A percentile compares a stretch with the other conserved stretches of the same genome.
Conservation (phyloP, 2,797 vertebrate genomes). For the Diplodus sargus region DNA sequence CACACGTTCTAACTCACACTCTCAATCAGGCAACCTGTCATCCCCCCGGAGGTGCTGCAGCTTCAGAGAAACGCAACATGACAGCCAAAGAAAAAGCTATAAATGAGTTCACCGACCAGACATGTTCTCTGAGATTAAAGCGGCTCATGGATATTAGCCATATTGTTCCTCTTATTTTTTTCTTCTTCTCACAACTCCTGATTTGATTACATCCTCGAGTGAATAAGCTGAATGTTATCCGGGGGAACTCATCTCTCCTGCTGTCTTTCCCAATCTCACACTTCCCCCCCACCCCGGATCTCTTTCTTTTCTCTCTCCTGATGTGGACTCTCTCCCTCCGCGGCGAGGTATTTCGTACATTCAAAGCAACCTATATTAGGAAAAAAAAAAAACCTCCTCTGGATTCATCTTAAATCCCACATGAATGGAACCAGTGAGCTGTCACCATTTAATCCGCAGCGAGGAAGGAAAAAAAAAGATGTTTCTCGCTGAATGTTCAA, state of each 20-base stretch:
- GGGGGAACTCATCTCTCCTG: slow-evolving; percentile 67
- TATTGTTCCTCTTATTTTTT: slow-evolving; percentile 49
- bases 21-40: slow-evolving; percentile 7
- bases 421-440: slow-evolving; percentile 75
- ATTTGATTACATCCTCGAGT: slow-evolving; percentile 79
- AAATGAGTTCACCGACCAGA: slow-evolving; percentile 50
- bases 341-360: slow-evolving; percentile 54
- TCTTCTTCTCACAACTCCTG: slow-evolving; percentile 40
- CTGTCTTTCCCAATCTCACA: slow-evolving; percentile 64
- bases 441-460: slow-evolving; percentile 75
- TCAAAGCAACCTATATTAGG: slow-evolving; percentile 66
- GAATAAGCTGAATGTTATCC: slow-evolving; percentile 67
- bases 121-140: slow-evolving; percentile 61
- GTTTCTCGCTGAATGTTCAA: slow-evolving; percentile 80
- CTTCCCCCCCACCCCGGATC: slow-evolving; percentile 28
- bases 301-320: slow-evolving; percentile 29
- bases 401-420: slow-evolving; percentile 77
- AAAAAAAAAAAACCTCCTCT: slow-evolving; percentile 25
- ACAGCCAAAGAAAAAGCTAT: slow-evolving; percentile 48
- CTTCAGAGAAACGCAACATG: slow-evolving; percentile 53
- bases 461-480: slow-evolving; percentile 46
- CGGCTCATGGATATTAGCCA: slow-evolving; percentile 60
- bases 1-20: background rate
- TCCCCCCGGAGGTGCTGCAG: slow-evolving; percentile 30
- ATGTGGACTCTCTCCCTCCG: slow-evolving; percentile 18